These are phyloP conservation scores for Trachemys scripta DNA, from an alignment of 2,113 vertebrate genomes.

Conservation along the genomic window DNA sequence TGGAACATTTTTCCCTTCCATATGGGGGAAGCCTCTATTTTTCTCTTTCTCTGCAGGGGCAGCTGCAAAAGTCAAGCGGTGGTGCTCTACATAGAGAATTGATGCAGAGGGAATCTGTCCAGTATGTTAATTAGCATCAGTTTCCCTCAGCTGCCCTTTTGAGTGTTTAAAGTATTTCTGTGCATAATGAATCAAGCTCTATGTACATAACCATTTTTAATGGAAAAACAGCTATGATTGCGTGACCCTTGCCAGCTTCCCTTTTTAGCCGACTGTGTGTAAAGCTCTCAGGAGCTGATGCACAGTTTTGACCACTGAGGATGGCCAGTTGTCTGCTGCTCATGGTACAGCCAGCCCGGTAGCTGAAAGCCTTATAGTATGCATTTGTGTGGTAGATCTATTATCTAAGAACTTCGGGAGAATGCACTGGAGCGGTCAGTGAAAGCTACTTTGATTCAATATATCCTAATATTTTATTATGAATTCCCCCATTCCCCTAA, in stretches of 20 bases:
- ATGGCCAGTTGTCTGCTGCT: neutral
- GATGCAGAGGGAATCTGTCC: neutral
- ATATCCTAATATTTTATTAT: neutral
- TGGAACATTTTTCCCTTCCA: neutral
- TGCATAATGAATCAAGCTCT: conserved; percentile 4
- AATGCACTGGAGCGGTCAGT: neutral
- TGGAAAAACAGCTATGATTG: neutral
- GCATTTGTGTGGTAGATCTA: neutral
- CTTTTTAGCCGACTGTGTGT: conserved; percentile 5
- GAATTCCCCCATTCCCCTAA: neutral
- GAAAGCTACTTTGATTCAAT: neutral
- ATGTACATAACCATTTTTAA: neutral
- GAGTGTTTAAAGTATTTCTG: conserved; percentile 18
- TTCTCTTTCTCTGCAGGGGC: neutral
- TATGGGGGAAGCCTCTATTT: neutral
- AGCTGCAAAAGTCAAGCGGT: neutral
- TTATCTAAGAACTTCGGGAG: neutral
- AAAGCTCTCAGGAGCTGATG: neutral
- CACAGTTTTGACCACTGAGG: neutral
- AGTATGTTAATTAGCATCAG: neutral
- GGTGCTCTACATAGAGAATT: accelerated
- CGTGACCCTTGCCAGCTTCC: neutral
- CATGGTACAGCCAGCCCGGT: neutral
- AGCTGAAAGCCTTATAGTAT: neutral
- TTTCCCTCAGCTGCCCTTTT: neutral